Base-by-base conservation (phyloP, 23 tunicate species). In the Trididemnum nubilum region DNA sequence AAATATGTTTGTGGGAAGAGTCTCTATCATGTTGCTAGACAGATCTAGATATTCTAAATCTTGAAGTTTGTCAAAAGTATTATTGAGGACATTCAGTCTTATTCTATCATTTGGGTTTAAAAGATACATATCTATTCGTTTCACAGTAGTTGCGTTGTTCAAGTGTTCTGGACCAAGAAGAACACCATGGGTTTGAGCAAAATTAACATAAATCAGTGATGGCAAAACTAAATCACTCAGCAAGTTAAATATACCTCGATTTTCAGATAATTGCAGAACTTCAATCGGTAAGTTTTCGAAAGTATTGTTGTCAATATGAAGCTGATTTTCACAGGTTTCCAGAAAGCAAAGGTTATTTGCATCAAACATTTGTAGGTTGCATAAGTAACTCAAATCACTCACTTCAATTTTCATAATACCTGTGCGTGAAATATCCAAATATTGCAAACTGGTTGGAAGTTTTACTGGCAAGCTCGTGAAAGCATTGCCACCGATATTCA, bases 31-130 rank as follows among this genome's bases (percentile, higher is more conserved):
- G n/a, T n/a, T n/a, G n/a, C n/a, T n/a, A n/a, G n/a, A n/a, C n/a
- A n/a, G 69, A 63, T 63, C 69, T 18, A 63, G 27, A 63, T 63
- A 23, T 23, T 63, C 69, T 21, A 63, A 23, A 63, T 63, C 4
- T 19, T 4, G 19, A 24, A 63, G 69, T 4, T 23, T 19, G 27
- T 63, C 69, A 63, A 63, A 63, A 63, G 28, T 23, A 15, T 28
- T 28, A 18, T 63, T 63, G 19, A 15, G 28, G 7, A 63, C 28
- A 63, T 4, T 23, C 23, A 63, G 27, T 7, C 23, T 19, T 18
- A 63, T 18, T 18, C 28, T 63, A 24, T 18, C 69, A 28, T 63
- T 63, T 15, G 28, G 69, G 4, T 15, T 15, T 63, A 15, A 28
- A 63, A 63, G 7, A 15, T 63, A 23, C 69, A 63, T 15, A 4